Conservation (phyloP, 2,797 vertebrate genomes). For the Pseudomugil tenellus region DNA sequence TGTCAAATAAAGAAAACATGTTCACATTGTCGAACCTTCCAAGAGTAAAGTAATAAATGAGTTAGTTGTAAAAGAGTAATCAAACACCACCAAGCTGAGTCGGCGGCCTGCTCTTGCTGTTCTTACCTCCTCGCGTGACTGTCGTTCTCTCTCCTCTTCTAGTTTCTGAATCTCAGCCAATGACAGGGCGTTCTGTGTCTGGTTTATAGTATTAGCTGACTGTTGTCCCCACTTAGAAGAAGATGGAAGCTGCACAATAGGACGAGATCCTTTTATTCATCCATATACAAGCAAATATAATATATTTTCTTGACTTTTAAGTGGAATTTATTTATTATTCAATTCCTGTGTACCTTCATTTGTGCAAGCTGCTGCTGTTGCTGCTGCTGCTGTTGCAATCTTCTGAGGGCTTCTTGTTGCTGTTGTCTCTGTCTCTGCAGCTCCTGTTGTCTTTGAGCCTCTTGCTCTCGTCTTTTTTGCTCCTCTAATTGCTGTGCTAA, state of each 20-base stretch:
- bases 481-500: slow-evolving; percentile 91
- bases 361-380: slow-evolving; percentile 96
- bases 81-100: neutral
- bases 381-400: slow-evolving; percentile 93
- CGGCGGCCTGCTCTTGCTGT: neutral
- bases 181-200: slow-evolving; percentile 90
- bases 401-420: slow-evolving; percentile 93
- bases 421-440: slow-evolving; percentile 92
- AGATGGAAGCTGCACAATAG: slow-evolving; percentile 88
- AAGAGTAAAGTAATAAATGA: neutral
- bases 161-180: slow-evolving; percentile 97
- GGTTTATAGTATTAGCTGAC: slow-evolving; percentile 81
- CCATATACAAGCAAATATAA: too few relatives aligned
- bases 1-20: too few relatives aligned
- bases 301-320: slow-evolving; percentile 7
- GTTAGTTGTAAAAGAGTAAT: neutral
- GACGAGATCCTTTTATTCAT: neutral
- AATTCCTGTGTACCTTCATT: slow-evolving; percentile 87
- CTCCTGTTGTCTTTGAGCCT: slow-evolving; percentile 92
- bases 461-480: slow-evolving; percentile 86
- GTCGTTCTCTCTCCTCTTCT: slow-evolving; percentile 94
- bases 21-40: neutral
- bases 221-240: slow-evolving; percentile 99
- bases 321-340: neutral
- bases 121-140: slow-evolving; percentile 90